A percentile compares a stretch with the other conserved stretches of the same genome.
phyloP scores from a whole-genome alignment of 35 echinoderm and acorn worm species.

The Lytechinus variegatus region DNA sequence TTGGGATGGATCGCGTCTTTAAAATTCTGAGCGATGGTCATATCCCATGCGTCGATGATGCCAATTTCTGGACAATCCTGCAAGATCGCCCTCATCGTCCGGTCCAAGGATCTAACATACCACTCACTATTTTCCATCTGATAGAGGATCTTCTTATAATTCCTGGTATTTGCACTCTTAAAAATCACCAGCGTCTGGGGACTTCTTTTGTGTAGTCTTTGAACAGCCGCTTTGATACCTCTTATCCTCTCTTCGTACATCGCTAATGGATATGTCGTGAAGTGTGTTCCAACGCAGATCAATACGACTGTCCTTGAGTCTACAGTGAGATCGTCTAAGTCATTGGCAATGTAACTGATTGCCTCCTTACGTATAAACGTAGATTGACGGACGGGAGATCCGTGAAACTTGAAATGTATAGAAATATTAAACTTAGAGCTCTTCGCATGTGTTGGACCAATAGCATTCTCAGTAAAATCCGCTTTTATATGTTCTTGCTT shows the following conservation, averaged over 20 bases:
- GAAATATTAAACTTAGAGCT: background rate
- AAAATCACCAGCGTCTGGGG: background rate
- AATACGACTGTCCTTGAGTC: background rate
- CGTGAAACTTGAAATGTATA: conserved; percentile 3
- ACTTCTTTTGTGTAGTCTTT: conserved; percentile 35
- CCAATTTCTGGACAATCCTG: background rate
- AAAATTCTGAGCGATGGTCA: conserved; percentile 29
- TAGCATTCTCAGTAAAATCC: background rate
- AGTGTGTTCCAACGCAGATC: conserved; percentile 35
- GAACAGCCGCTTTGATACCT: conserved; percentile 15
- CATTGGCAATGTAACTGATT: conserved; percentile 21
- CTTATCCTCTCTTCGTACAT: conserved; percentile 26
- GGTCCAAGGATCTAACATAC: background rate
- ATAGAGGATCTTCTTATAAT: background rate
- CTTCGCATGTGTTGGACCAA: background rate
- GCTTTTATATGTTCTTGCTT: background rate
- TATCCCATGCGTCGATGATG: conserved; percentile 10
- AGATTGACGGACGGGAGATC: conserved; percentile 22
- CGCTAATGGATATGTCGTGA: background rate
- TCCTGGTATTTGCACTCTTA: conserved; percentile 25
- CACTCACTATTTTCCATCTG: conserved; percentile 7
- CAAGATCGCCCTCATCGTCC: background rate
- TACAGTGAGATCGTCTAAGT: background rate
- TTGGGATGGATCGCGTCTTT: background rate
- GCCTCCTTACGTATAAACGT: background rate